A percentile compares a stretch with the other conserved stretches of the same genome.
Conservation (phyloP, 2,797 vertebrate genomes). For the Oreortyx pictus region DNA sequence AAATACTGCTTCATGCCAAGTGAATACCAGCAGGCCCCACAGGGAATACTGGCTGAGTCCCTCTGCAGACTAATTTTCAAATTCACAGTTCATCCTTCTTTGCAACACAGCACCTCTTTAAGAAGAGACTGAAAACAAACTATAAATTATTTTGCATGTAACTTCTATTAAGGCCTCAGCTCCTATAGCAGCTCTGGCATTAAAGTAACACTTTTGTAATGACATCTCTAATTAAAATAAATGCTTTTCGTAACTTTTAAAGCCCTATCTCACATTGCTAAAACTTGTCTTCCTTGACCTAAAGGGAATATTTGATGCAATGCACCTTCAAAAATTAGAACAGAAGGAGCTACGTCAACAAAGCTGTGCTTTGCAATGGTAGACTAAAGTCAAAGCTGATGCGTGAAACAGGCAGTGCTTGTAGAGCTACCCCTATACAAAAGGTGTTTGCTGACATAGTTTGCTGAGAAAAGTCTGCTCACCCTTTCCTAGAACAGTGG, state of each 20-base stretch:
- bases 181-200: background rate
- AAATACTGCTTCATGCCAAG: background rate
- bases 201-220: background rate
- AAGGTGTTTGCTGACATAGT: background rate
- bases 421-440: background rate
- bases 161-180: background rate
- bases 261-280: background rate
- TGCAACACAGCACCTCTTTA: background rate
- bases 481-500: background rate
- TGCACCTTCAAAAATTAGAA: background rate
- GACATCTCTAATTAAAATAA: background rate
- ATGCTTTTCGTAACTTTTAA: background rate
- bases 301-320: background rate
- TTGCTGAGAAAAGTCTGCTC: background rate
- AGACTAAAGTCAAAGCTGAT: background rate
- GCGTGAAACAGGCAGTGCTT: background rate
- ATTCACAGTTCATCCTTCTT: background rate
- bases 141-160: background rate
- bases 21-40: background rate
- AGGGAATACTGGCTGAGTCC: background rate
- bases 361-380: background rate
- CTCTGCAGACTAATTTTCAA: background rate
- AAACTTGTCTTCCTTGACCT: background rate
- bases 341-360: background rate
- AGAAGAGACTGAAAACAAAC: background rate